Percentiles rank a stretch among this genome's conserved stretches.
Conservation (phyloP, 1,140 invertebrate genomes). For the Drosophila equinoxialis region DNA sequence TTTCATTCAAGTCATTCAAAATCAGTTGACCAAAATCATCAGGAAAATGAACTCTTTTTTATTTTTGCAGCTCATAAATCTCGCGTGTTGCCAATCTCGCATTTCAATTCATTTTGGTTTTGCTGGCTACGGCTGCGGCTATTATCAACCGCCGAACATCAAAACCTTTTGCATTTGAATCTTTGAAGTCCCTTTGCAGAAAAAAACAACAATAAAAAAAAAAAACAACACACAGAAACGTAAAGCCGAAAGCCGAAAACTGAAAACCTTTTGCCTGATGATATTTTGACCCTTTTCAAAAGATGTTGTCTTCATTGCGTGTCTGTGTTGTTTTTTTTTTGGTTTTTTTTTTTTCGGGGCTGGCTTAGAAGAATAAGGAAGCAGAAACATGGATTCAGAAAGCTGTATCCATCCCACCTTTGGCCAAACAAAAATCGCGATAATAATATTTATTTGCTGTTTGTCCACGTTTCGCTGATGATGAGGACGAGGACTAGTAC, state of each 20-base stretch:
- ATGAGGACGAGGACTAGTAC: background rate
- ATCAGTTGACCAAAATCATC: slow-evolving; percentile 35
- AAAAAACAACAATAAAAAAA: background rate
- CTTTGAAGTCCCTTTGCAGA: slow-evolving; percentile 30
- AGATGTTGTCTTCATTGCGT: slow-evolving; percentile 81
- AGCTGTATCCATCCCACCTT: slow-evolving; percentile 5
- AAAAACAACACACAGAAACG: background rate
- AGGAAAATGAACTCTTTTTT: slow-evolving; percentile 49
- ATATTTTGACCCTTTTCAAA: slow-evolving; percentile 77
- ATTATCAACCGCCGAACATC: slow-evolving; percentile 66
- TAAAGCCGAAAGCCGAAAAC: slow-evolving; percentile 17
- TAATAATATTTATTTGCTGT: slow-evolving; percentile 77
- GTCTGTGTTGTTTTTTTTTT: slow-evolving; percentile 31
- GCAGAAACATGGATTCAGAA: slow-evolving; percentile 27
- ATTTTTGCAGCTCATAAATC: slow-evolving; percentile 66
- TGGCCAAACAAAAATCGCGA: slow-evolving; percentile 55
- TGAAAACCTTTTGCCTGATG: slow-evolving; percentile 31
- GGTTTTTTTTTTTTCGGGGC: background rate
- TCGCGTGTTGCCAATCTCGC: slow-evolving; percentile 70
- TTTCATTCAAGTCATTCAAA: slow-evolving; percentile 10
- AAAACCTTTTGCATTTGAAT: slow-evolving; percentile 68
- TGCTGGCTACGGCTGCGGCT: slow-evolving; percentile 6
- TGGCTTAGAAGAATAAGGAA: slow-evolving; percentile 64
- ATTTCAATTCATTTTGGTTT: slow-evolving; percentile 66
- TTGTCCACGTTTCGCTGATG: slow-evolving; percentile 2